Evolutionary conservation across 1,140 invertebrate genomes (phyloP), one percentile per base, ranked within the genome.

Genomic region (Gryllus bimaculatus): DNA sequence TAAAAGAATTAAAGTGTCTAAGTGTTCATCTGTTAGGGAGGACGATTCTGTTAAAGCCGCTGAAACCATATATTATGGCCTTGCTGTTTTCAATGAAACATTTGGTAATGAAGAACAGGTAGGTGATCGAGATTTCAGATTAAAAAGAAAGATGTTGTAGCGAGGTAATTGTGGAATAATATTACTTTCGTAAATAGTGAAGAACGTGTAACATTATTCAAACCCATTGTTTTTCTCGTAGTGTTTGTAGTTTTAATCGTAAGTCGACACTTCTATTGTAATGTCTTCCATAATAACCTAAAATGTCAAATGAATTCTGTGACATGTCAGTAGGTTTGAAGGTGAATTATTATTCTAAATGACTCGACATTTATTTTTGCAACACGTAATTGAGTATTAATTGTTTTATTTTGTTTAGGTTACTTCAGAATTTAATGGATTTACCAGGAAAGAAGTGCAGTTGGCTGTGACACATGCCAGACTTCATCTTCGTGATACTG

Each of bases 1-100:
- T 89, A 93, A 92, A 86, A 90, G 92, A 87, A 90, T 93, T 85
- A 93, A 92, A 88, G 92, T 93, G 85, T 88, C 93, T 84, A 88
- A 89, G 82, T 86, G 88, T 82, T 87, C 87, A 81, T 86, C 88
- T 83, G 85, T 87, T 82, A 82, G 84, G 82, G 85, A 87, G 84
- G 86, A 83, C 82, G 87, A 88, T 84, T 85, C 86, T 83, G 85
- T 85, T 84, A 87, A 85, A 85, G 85, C 86, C 82, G 86, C 85
- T 84, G 86, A 89, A 84, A 87, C 87, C 84, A 86, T 88, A 83
- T 87, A 87, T 85, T 85, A 84, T 81, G 85, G 86, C 84, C 84
- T 87, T 84, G 84, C 85, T 81, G 83, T 85, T 81, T 86, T 86
- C 83, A 84, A 85, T 82, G 83, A 84, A 81, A 84, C 84, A 78